Evolutionary conservation across 2,888 invertebrate genomes (phyloP), one percentile per base, ranked within the genome.

Genomic region (Melanargia galathea): DNA sequence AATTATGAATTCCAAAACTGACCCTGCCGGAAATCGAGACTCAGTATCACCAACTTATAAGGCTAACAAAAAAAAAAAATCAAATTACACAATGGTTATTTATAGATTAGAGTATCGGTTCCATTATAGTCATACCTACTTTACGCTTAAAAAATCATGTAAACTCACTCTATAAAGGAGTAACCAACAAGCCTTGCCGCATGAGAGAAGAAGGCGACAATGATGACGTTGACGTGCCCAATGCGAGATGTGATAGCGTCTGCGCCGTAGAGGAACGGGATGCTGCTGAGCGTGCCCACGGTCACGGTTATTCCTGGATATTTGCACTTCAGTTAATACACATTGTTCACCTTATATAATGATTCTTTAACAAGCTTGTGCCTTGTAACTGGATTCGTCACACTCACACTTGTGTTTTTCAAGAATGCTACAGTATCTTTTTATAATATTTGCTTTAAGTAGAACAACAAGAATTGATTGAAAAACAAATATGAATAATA

Each of bases 121-220:
- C n/a, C n/a, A n/a, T n/a, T n/a, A n/a, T n/a, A n/a, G n/a, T n/a
- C n/a, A n/a, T n/a, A n/a, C n/a, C n/a, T n/a, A n/a, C n/a, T n/a
- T n/a, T n/a, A n/a, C n/a, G n/a, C n/a, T n/a, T n/a, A n/a, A n/a
- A n/a, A n/a, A n/a, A n/a, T n/a, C n/a, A n/a, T 16, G 62, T 60
- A 70, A 73, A 92, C 94, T 94, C 87, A 96, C 96, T 95, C 95
- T 72, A 97, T 96, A 77, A 95, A 94, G 18, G 97, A 96, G 86
- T 97, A 97, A 67, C 96, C 96, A 73, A 96, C 95, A 62, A 96
- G 92, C 73, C 97, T 93, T 61, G 95, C 94, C 59, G 96, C 95
- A 88, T 97, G 97, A 73, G 96, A 95, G 87, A 96, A 94, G 90
- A 97, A 96, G 68, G 97, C 96, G 65, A 96, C 92, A 70, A 96